A percentile compares a stretch with the other conserved stretches of the same genome.
phyloP scores from a whole-genome alignment of 1,140 invertebrate genomes.

The Drosophila suzukii region DNA sequence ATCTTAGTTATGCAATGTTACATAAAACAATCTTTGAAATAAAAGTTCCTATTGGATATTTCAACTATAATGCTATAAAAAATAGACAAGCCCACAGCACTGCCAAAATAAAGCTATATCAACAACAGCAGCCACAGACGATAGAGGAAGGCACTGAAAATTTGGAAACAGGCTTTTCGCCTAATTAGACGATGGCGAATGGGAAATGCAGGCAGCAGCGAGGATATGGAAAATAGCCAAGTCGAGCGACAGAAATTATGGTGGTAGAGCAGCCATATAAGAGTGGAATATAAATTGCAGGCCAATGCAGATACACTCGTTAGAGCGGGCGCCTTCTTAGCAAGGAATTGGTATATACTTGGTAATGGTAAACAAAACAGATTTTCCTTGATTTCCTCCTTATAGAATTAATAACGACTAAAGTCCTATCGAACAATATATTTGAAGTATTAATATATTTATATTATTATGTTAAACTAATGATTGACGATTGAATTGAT shows the following conservation, averaged over 20 bases:
- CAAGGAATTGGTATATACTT: too few species aligned
- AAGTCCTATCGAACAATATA: too few species aligned
- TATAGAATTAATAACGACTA: too few species aligned
- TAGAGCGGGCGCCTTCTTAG: not conserved
- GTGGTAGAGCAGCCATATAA: slow-evolving; percentile 19
- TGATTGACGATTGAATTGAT: too few species aligned
- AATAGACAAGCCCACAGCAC: slow-evolving; percentile 6
- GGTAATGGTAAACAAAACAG: too few species aligned
- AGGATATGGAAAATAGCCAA: slow-evolving; percentile 27
- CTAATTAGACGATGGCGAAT: slow-evolving; percentile 73
- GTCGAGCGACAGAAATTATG: slow-evolving; percentile 66
- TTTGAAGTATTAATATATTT: too few species aligned
- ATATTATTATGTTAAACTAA: too few species aligned
- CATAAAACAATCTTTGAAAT: too few species aligned
- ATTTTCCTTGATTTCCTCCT: too few species aligned
- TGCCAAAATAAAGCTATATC: not conserved
- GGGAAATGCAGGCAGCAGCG: slow-evolving; percentile 29
- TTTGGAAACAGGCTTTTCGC: slow-evolving; percentile 78
- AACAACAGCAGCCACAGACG: slow-evolving; percentile 36
- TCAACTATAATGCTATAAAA: not conserved
- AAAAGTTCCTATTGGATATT: not conserved
- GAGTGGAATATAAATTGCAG: slow-evolving; percentile 46
- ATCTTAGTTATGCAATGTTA: too few species aligned
- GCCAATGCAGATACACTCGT: slow-evolving; percentile 24
- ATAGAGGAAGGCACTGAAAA: slow-evolving; percentile 53